Evolutionary conservation across 2,888 invertebrate genomes (phyloP).

Genomic region (Notocelia uddmanniana): DNA sequence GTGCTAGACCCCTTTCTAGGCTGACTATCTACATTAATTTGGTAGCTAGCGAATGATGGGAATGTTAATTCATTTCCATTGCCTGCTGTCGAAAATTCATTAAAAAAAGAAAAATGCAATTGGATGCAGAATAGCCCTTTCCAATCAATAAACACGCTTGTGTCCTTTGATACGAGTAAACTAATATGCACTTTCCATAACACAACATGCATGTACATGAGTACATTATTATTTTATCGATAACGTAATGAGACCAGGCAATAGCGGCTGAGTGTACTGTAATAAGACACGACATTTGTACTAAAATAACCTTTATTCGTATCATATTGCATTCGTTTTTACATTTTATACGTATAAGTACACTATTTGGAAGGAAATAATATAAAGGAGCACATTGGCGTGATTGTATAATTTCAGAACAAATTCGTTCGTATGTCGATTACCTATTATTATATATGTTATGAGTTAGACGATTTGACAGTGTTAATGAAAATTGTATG

Average conservation of each 20-base stretch:
- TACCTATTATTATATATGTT: no score
- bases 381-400: constrained; percentile 23
- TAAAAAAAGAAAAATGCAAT: not conserved
- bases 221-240: constrained; percentile 34
- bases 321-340: constrained; percentile 39
- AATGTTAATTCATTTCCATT: no score
- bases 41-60: no score
- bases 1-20: no score
- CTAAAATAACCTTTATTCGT: constrained; percentile 44
- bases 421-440: not conserved
- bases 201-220: not conserved
- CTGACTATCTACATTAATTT: no score
- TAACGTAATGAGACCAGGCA: constrained; percentile 20
- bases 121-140: constrained; percentile 10
- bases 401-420: not conserved
- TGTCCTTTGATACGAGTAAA: constrained; percentile 17
- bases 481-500: no score
- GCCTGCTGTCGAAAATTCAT: no score
- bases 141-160: constrained; percentile 5
- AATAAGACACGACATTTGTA: constrained; percentile 41
- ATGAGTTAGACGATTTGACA: no score
- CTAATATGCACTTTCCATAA: constrained; percentile 17
- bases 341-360: constrained; percentile 36
- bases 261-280: constrained; percentile 20
- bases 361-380: constrained; percentile 16